Evolutionary conservation across 2,113 vertebrate species (phyloP).

Genomic region (Limnothrissa miodon): DNA sequence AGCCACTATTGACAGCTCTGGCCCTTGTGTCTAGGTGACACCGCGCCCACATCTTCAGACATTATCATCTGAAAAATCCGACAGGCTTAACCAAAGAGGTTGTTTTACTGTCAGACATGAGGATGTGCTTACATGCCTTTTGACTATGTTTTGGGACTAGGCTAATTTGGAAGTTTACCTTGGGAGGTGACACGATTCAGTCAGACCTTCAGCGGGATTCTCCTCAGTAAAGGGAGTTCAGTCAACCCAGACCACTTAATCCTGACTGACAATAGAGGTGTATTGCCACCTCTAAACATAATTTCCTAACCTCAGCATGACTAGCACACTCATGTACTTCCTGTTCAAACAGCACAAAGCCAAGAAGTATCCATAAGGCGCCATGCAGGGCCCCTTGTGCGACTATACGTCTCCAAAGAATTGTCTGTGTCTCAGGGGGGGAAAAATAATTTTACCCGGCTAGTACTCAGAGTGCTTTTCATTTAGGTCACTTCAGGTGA

Average conservation of each 20-base stretch:
- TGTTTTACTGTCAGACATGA: constrained; percentile 8
- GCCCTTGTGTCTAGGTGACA: constrained; percentile 34
- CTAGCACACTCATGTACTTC: constrained; percentile 8
- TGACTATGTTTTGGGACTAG: constrained; percentile 29
- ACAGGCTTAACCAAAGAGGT: constrained; percentile 35
- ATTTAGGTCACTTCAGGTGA: constrained; percentile 49
- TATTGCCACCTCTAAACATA: constrained; percentile 5
- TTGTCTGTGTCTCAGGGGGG: constrained; percentile 39
- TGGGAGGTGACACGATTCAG: constrained; percentile 18
- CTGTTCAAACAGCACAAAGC: background rate
- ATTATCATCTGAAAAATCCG: constrained; percentile 37
- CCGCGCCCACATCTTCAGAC: constrained; percentile 41
- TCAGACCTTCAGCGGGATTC: constrained; percentile 6
- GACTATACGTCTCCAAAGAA: constrained; percentile 40
- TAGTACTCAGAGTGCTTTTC: constrained; percentile 45
- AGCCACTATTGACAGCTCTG: constrained; percentile 40
- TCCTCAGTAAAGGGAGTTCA: constrained; percentile 15
- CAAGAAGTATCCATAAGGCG: background rate
- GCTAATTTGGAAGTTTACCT: constrained; percentile 35
- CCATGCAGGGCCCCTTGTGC: constrained; percentile 22
- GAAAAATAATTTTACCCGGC: constrained; percentile 45
- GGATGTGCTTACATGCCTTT: constrained; percentile 18
- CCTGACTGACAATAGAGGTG: constrained; percentile 12
- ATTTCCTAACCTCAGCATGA: constrained; percentile 6
- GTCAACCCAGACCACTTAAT: constrained; percentile 19